Percentiles rank a stretch among this genome's conserved stretches.
Conservation (phyloP, 2,888 invertebrate genomes). For the Nesidiocoris tenuis region DNA sequence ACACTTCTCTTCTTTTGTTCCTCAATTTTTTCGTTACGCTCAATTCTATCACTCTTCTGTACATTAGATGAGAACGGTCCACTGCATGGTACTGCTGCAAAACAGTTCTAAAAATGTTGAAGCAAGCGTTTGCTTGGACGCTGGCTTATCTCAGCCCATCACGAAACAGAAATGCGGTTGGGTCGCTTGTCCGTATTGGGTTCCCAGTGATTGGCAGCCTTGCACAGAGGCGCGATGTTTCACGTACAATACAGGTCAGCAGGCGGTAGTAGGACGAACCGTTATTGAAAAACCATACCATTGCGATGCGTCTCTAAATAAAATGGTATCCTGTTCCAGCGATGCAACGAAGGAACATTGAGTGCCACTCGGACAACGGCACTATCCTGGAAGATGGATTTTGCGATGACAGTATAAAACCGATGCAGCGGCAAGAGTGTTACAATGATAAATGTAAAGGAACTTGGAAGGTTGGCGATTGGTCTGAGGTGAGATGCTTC, state of each 20-base stretch:
- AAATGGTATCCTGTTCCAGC: too few species aligned
- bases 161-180: slow-evolving; percentile 67
- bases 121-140: slow-evolving; percentile 68
- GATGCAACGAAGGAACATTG: slow-evolving; percentile 69
- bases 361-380: slow-evolving; percentile 59
- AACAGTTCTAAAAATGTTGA: slow-evolving; percentile 64
- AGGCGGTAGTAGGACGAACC: too few species aligned
- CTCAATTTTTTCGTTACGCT: too few species aligned
- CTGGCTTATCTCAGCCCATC: slow-evolving; percentile 65
- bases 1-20: too few species aligned
- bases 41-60: too few species aligned
- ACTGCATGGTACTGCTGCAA: slow-evolving; percentile 68
- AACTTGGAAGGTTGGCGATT: slow-evolving; percentile 85
- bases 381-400: slow-evolving; percentile 59
- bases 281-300: too few species aligned
- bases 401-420: slow-evolving; percentile 73
- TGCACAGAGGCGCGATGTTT: slow-evolving; percentile 75
- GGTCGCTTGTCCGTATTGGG: slow-evolving; percentile 73
- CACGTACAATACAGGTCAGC: slow-evolving; percentile 67
- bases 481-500: slow-evolving; percentile 77
- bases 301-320: too few species aligned
- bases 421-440: slow-evolving; percentile 77
- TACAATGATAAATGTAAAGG: slow-evolving; percentile 80
- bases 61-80: slow-evolving; percentile 67
- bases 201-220: slow-evolving; percentile 67